Conservation (phyloP, 2,113 vertebrate species). For the Neoarius graeffei region DNA sequence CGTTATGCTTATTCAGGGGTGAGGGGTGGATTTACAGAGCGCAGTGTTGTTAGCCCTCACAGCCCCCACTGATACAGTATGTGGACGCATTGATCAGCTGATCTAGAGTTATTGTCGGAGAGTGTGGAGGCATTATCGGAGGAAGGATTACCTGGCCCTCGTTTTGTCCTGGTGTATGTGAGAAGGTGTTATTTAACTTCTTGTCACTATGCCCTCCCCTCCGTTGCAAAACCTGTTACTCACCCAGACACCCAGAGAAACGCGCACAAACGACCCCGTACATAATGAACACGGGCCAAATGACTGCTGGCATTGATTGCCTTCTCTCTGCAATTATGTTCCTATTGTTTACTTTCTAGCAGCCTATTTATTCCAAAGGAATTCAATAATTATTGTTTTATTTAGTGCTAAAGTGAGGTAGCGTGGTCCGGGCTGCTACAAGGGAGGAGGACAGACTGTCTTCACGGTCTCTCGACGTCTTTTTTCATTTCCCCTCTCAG, state of each 20-base stretch:
- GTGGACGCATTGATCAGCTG: conserved; percentile 98
- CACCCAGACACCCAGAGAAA: conserved; percentile 50
- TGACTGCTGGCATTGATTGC: conserved; percentile 99
- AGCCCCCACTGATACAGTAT: conserved; percentile 87
- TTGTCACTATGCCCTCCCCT: conserved; percentile 65
- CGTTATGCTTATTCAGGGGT: conserved; percentile 71
- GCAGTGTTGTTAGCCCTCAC: conserved; percentile 79
- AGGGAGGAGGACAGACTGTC: conserved; percentile 76
- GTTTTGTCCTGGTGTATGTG: conserved; percentile 78
- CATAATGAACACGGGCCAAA: conserved; percentile 99
- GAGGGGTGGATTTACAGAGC: conserved; percentile 78
- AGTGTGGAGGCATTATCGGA: conserved; percentile 91
- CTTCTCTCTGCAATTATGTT: conserved; percentile 98
- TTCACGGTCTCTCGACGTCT: conserved; percentile 29
- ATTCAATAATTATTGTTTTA: conserved; percentile 99
- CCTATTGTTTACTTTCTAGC: conserved; percentile 99
- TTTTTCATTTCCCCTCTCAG: conserved; percentile 43
- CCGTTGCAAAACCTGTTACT: conserved; percentile 49
- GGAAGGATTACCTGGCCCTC: conserved; percentile 80
- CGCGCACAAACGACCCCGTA: conserved; percentile 75
- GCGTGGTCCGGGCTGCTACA: conserved; percentile 77
- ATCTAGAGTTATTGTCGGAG: conserved; percentile 98
- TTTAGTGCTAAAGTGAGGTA: conserved; percentile 98
- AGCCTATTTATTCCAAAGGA: conserved; percentile 98
- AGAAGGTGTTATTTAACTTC: conserved; percentile 76